phyloP scores from a whole-genome alignment of 2,797 vertebrate genomes.

The Parambassis ranga region DNA sequence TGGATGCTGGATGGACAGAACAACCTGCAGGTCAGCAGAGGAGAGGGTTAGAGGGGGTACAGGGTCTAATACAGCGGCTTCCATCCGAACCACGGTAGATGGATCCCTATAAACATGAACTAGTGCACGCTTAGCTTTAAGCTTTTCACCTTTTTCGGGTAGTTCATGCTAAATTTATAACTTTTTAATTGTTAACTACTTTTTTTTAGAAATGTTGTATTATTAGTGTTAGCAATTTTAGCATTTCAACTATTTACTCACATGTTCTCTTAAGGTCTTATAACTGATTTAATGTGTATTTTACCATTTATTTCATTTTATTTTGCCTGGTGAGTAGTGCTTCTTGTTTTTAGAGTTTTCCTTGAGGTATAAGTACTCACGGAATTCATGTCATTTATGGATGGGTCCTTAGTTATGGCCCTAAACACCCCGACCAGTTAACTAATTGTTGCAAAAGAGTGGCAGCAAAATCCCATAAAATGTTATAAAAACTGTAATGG shows the following conservation, averaged over 20 bases:
- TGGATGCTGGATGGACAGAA: conserved; percentile 89
- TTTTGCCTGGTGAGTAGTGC: background rate
- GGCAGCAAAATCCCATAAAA: conserved; percentile 15
- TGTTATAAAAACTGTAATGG: conserved; percentile 14
- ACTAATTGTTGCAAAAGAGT: conserved; percentile 20
- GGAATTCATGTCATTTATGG: background rate
- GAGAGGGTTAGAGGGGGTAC: background rate
- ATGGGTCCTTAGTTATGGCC: background rate
- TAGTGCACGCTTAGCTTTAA: no score
- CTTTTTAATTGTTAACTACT: no score
- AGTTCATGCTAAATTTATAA: no score
- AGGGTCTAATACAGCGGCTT: no score
- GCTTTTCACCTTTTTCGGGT: no score
- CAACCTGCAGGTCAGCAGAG: conserved; percentile 89
- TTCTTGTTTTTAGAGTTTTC: background rate
- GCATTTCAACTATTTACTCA: no score
- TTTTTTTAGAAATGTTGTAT: no score
- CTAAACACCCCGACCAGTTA: background rate
- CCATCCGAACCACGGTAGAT: no score
- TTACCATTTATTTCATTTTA: background rate
- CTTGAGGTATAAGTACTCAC: background rate
- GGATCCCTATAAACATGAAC: no score
- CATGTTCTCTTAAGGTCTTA: background rate
- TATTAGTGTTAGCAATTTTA: background rate
- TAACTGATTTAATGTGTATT: background rate